Evolutionary conservation across 2,888 invertebrate genomes (phyloP).

Genomic region (Pammene aurita): DNA sequence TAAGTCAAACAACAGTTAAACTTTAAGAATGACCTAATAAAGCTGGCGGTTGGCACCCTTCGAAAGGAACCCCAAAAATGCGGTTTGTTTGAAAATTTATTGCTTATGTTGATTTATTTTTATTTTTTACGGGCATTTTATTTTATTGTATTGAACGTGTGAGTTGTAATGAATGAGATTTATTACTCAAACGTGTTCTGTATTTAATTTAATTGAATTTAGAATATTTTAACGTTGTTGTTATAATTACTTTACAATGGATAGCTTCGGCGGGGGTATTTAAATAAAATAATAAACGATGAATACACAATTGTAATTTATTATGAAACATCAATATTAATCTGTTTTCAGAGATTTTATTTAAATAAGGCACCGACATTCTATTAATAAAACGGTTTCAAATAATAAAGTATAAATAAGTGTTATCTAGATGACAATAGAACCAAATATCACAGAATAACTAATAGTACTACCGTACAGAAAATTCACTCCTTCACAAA

Average conservation of each 20-base stretch:
- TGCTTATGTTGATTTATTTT: slow-evolving; percentile 30
- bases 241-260: slow-evolving; percentile 1
- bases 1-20: too few relatives aligned
- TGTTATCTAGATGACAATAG: too few relatives aligned
- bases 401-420: too few relatives aligned
- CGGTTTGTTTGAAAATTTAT: slow-evolving; percentile 27
- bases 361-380: too few relatives aligned
- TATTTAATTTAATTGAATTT: not conserved
- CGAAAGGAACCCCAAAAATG: not conserved
- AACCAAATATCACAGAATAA: too few relatives aligned
- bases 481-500: too few relatives aligned
- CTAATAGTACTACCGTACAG: too few relatives aligned
- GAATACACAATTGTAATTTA: not conserved
- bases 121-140: slow-evolving; percentile 24
- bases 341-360: too few relatives aligned
- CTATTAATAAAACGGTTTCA: too few relatives aligned
- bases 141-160: slow-evolving; percentile 13
- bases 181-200: not conserved
- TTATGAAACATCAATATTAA: too few relatives aligned
- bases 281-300: not conserved
- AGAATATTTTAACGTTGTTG: not conserved
- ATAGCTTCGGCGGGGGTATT: not conserved
- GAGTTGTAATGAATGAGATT: slow-evolving; percentile 8
- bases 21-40: not conserved
- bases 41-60: too few relatives aligned